These are phyloP conservation scores for Lamprologus tigripictilis DNA, from an alignment of 2,113 vertebrate species.

Conservation along the genomic window DNA sequence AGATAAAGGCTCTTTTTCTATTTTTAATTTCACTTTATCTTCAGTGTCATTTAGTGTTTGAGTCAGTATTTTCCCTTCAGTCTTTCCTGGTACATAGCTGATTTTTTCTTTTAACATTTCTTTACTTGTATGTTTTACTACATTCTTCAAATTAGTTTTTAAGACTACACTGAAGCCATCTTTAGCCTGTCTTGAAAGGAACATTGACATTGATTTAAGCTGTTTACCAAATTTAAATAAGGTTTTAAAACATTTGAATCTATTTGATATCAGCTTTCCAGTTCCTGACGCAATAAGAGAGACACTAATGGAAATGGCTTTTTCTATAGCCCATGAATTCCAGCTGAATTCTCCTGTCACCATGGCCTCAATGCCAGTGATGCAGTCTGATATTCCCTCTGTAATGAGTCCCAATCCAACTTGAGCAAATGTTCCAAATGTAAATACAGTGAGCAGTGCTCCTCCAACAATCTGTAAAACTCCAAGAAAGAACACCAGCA, in stretches of 20 bases:
- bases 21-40: not conserved
- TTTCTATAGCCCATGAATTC: not conserved
- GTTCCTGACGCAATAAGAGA: not conserved
- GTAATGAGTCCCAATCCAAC: not conserved
- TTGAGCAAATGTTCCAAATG: not conserved
- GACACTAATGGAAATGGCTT: not conserved
- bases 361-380: not conserved
- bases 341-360: conserved; percentile 7
- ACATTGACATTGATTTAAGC: not conserved
- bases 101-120: not conserved
- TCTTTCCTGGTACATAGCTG: not conserved
- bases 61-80: not conserved
- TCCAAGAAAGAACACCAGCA: not conserved
- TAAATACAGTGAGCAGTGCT: not conserved
- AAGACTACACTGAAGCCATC: not conserved
- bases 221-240: not conserved
- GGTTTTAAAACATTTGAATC: not conserved
- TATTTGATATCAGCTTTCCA: conserved; percentile 11
- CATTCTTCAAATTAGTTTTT: not conserved
- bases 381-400: conserved; percentile 3
- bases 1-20: not conserved
- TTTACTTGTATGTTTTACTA: not conserved
- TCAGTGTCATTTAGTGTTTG: not conserved
- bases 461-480: conserved; percentile 7
- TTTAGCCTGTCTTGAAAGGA: not conserved